Conservation (phyloP, 2,888 invertebrate species). For the Pterostichus madidus region DNA sequence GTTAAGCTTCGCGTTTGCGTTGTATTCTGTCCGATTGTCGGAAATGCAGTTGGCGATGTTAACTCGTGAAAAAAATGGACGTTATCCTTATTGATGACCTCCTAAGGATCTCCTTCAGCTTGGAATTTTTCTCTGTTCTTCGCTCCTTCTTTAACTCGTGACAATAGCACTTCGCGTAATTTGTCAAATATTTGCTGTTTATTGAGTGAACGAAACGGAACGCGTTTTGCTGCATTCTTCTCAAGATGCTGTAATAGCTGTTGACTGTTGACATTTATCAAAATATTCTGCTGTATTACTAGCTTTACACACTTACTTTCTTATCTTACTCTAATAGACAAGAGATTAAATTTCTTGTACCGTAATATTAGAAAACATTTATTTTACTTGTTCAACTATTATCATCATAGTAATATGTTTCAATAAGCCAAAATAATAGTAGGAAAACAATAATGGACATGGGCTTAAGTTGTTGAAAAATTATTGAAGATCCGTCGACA, state of each 20-base stretch:
- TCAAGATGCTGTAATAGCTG: constrained; percentile 30
- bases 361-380: too few relatives aligned
- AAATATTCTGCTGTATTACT: not conserved
- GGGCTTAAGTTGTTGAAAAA: too few relatives aligned
- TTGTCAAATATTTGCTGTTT: constrained; percentile 46
- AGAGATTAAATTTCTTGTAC: too few relatives aligned
- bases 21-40: constrained; percentile 22
- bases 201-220: constrained; percentile 20
- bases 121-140: constrained; percentile 19
- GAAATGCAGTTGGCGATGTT: constrained; percentile 39
- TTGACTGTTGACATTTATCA: constrained; percentile 32
- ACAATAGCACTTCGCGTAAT: constrained; percentile 31
- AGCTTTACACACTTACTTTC: not conserved
- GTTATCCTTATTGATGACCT: constrained; percentile 46
- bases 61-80: constrained; percentile 48
- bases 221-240: constrained; percentile 24
- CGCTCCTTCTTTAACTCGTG: not conserved
- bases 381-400: too few relatives aligned
- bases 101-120: constrained; percentile 10
- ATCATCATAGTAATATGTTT: too few relatives aligned
- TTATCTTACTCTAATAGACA: not conserved
- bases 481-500: too few relatives aligned
- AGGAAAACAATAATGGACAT: too few relatives aligned
- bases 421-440: too few relatives aligned
- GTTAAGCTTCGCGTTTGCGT: constrained; percentile 54